A percentile compares a stretch with the other conserved stretches of the same genome.
Conservation (phyloP, 2,113 vertebrate genomes). For the Nycticryphes semicollaris region DNA sequence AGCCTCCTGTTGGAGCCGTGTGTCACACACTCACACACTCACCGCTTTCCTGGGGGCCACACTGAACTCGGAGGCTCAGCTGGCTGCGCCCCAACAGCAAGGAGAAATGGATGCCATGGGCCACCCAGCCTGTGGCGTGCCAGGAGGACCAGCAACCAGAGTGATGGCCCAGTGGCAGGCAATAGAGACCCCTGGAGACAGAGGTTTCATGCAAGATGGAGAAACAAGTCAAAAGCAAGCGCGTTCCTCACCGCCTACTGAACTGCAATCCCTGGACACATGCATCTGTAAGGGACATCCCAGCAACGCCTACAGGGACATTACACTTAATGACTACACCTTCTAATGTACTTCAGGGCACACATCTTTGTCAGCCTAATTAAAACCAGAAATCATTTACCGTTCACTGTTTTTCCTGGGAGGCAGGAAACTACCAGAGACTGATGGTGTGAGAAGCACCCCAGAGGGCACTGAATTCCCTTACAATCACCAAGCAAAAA, state of each 20-base stretch:
- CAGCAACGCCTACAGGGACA: background rate
- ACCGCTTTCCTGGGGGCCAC: background rate
- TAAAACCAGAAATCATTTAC: conserved; percentile 44
- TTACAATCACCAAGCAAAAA: background rate
- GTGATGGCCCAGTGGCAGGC: background rate
- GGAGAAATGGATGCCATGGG: too few species aligned
- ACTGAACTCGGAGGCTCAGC: accelerated
- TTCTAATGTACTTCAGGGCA: background rate
- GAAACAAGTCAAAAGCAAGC: background rate
- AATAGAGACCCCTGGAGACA: accelerated
- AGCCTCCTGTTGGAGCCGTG: too few species aligned
- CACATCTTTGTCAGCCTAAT: background rate
- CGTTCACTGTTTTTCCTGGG: background rate
- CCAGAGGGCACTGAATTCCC: background rate
- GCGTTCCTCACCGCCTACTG: background rate
- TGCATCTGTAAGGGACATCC: background rate
- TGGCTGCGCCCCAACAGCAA: accelerated
- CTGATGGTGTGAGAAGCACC: background rate
- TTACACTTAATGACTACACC: background rate
- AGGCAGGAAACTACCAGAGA: background rate
- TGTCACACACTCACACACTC: accelerated
- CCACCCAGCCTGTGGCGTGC: accelerated
- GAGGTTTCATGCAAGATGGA: accelerated
- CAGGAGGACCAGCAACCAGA: accelerated
- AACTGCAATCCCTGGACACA: background rate